These are phyloP conservation scores for Anhinga anhinga DNA, from an alignment of 2,113 vertebrate genomes.

Conservation along the genomic window DNA sequence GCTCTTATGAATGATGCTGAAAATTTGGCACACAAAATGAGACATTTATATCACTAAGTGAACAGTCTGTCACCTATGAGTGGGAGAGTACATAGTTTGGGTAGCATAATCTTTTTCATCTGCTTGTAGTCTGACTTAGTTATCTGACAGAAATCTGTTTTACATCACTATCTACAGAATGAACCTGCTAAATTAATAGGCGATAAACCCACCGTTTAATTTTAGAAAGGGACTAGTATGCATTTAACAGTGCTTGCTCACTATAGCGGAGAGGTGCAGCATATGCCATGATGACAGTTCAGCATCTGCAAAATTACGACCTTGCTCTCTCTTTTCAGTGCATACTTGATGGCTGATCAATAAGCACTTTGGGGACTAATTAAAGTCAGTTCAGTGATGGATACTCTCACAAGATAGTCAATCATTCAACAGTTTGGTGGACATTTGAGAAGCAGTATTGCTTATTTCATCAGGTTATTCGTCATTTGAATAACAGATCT, in stretches of 20 bases:
- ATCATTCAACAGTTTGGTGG: neutral
- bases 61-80: constrained; percentile 27
- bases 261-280: neutral
- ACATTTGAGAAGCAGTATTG: neutral
- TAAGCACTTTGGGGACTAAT: constrained; percentile 61
- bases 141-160: constrained; percentile 27
- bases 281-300: neutral
- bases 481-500: neutral
- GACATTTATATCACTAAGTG: neutral
- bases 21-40: neutral
- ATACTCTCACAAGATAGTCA: constrained; percentile 7
- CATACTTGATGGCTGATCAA: constrained; percentile 56
- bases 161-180: neutral
- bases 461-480: constrained; percentile 1
- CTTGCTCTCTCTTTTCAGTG: constrained; percentile 32
- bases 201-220: constrained; percentile 1
- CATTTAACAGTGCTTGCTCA: neutral
- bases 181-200: constrained; percentile 3
- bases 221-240: neutral
- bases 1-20: neutral
- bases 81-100: constrained; percentile 23
- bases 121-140: constrained; percentile 6
- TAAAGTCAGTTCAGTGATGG: constrained; percentile 49
- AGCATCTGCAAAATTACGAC: neutral
- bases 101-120: neutral